Conservation (phyloP, 2,113 vertebrate genomes). For the Myotis yumanensis region DNA sequence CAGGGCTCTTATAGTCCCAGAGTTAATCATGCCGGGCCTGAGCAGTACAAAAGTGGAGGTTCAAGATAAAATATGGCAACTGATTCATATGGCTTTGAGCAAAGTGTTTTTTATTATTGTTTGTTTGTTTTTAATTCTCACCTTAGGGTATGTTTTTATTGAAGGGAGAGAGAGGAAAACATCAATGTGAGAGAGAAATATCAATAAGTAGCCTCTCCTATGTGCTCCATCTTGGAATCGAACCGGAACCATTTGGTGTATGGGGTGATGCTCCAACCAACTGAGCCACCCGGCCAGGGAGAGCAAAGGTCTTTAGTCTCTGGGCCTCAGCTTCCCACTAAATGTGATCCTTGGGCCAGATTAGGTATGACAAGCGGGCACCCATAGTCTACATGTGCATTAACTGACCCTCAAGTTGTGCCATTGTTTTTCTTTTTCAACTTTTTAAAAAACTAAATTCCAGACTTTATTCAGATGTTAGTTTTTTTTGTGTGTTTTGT, state of each 20-base stretch:
- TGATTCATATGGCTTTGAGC: background rate
- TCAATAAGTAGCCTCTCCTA: background rate
- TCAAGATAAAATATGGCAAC: background rate
- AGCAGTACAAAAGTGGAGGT: background rate
- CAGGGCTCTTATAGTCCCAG: background rate
- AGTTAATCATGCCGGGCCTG: background rate
- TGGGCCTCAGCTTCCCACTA: background rate
- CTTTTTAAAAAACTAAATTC: background rate
- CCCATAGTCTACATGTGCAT: background rate
- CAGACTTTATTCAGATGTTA: background rate
- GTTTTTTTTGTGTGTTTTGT: too few species aligned
- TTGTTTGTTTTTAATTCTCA: background rate
- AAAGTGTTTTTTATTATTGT: background rate
- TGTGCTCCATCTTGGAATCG: background rate
- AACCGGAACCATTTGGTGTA: background rate
- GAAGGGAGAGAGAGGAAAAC: background rate
- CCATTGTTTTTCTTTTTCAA: background rate
- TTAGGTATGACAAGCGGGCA: background rate
- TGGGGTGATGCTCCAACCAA: background rate
- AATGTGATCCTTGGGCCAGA: background rate
- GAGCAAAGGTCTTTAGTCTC: background rate
- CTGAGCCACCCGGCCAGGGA: background rate
- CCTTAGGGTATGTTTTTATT: background rate
- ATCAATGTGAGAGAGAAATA: background rate
- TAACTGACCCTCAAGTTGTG: background rate